Evolutionary conservation across 2,888 invertebrate species (phyloP), one percentile per base, ranked within the genome.

Genomic region (Lacanobia oleracea): DNA sequence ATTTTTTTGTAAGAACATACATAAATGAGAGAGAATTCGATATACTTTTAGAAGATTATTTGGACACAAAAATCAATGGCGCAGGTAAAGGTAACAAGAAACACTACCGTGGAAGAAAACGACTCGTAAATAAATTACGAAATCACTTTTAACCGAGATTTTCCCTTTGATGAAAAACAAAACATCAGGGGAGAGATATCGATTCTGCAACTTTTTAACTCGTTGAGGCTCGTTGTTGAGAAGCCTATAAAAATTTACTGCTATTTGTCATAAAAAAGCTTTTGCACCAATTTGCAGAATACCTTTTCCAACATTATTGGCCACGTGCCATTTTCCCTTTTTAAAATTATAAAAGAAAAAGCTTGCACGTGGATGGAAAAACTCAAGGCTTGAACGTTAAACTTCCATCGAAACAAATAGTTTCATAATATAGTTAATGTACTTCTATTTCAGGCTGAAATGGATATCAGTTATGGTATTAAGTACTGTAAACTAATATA

Each of bases 281-380:
- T 56, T 14, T 33, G 51, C 33, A 6, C 9, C 27, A 33, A 48
- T 50, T 76, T 63, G 23, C 16, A 61, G 12, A 54, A 14, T 43
- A 16, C 43, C 40, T 27, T 78, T 78, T 37, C 27, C 1, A 21
- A 1, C n/a, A 51, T 69, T 40, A 63, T 43, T 64, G 10, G 12
- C 23, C 79, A 78, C 83, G 78, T 83, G 83, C 54, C 48, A 14
- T 27, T 54, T 69, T 50, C 27, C 27, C 14, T n/a, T n/a, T n/a
- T n/a, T n/a, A n/a, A n/a, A n/a, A n/a, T n/a, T n/a, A n/a, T 37
- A 0, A 53, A 81, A 23, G 16, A 45, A 75, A 50, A 56, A 33
- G 18, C 23, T 61, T 61, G 51, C 79, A 79, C 63, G 67, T 64
- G 73, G n/a, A 45, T 9, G 12, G 16, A 43, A 53, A 57, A 72